Base-by-base conservation (phyloP, 2,113 vertebrate species). In the Pseudonaja textilis region DNA sequence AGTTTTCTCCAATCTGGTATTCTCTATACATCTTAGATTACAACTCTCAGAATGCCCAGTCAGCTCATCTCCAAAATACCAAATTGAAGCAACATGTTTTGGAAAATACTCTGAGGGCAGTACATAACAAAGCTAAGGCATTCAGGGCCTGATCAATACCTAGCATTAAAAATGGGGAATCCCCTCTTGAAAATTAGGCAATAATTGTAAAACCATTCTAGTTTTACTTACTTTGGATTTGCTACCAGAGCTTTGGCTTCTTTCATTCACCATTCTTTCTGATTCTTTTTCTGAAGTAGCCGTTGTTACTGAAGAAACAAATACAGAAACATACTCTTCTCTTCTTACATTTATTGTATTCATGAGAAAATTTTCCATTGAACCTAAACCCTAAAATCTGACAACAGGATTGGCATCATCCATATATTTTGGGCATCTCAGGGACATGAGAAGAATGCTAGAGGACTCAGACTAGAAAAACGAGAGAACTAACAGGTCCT, bases 251-350 rank as follows among this genome's bases (percentile, higher is more conserved):
- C 2, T 95, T 57, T 91, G 87, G 91, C 93, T 0, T 0, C 5
- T 96, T 42, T 87, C 0, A 0, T 88, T 61, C 94, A 91, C 55
- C 94, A 16, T 25, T 55, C 89, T 9, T 0, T 61, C 95, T 0
- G 93, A 87, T 81, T 87, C 85, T 4, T 50, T 81, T 92, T 92
- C 94, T 45, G 92, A 42, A 56, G 56, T 87, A 93, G 89, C 96
- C 93, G 93, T 96, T 91, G 22, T 92, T 55, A 93, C 95, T 95
- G 61, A 57, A 23, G 85, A 92, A 88, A 89, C 39, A 3, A 47
- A 52, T 25, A 29, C 25, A 92, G 55, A 39, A 9, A 61, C 34
- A 20, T 85, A 93, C 64, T 4, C 56, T 59, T 91, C 92, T 91
- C n/a, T 56, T 42, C 34, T 88, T 54, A 6, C 16, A 81, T 39